A percentile compares a stretch with the other conserved stretches of the same genome.
These are phyloP conservation scores for Platorchestia sp. DNA, from an alignment of 1,140 invertebrate genomes.

Conservation along the genomic window DNA sequence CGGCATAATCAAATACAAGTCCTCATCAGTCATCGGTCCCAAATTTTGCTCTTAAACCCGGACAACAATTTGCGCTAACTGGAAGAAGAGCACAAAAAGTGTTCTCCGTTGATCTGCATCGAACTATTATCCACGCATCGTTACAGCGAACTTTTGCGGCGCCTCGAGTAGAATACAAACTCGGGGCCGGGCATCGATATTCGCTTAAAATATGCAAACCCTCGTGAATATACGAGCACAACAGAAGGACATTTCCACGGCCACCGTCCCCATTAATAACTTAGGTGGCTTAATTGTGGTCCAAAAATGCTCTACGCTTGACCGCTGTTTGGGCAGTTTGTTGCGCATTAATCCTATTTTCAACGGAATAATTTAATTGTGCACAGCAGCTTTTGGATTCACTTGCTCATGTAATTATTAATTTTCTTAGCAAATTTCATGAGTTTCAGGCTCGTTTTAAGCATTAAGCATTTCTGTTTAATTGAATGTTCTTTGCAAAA, in stretches of 20 bases:
- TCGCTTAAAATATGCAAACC: neutral
- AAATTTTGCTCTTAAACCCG: neutral
- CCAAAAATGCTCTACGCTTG: too few relatives aligned
- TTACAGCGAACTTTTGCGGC: neutral
- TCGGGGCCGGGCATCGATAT: neutral
- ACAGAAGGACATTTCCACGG: neutral
- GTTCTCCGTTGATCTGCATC: neutral
- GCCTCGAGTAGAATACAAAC: neutral
- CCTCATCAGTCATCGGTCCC: neutral
- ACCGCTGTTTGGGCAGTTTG: too few relatives aligned
- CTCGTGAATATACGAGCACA: neutral
- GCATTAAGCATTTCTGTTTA: neutral
- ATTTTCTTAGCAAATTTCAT: neutral
- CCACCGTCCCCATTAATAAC: too few relatives aligned
- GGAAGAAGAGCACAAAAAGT: neutral
- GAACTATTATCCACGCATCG: neutral
- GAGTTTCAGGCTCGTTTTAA: neutral
- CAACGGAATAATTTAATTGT: neutral
- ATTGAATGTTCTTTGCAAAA: neutral
- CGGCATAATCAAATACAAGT: neutral
- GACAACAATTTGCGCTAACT: neutral
- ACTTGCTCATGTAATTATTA: neutral
- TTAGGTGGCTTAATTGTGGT: too few relatives aligned
- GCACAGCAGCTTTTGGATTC: too few relatives aligned
- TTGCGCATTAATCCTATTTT: neutral